A percentile compares a stretch with the other conserved stretches of the same genome.
These are phyloP conservation scores for Thinocorus orbignyianus DNA, from an alignment of 2,113 vertebrate genomes.

Conservation along the genomic window DNA sequence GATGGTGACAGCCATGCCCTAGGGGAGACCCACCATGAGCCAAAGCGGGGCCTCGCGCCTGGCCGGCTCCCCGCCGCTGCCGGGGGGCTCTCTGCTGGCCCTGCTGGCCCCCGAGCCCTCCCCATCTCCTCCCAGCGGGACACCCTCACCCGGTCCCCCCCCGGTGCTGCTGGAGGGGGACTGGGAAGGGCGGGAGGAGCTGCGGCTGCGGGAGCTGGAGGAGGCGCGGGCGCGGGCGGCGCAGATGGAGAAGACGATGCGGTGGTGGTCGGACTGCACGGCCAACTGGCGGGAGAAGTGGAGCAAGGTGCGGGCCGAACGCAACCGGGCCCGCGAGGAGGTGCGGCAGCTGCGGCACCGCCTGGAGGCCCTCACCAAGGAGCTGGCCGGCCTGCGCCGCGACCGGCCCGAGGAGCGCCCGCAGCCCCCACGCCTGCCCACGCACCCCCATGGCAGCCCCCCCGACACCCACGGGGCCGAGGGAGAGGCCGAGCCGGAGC, in stretches of 20 bases:
- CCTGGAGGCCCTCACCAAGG: conserved; percentile 90
- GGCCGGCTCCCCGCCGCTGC: conserved; percentile 71
- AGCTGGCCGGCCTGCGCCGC: conserved; percentile 85
- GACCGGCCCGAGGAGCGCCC: conserved; percentile 86
- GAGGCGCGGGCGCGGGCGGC: conserved; percentile 90
- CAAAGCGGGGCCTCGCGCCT: conserved; percentile 68
- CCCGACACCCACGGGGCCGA: fast-evolving
- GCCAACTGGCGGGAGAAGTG: conserved; percentile 99
- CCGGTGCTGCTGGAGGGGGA: conserved; percentile 79
- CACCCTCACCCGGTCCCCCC: conserved; percentile 85
- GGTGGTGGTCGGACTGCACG: conserved; percentile 98
- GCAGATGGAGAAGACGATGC: conserved; percentile 99
- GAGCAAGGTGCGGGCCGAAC: conserved; percentile 95
- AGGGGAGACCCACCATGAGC: conserved; percentile 67
- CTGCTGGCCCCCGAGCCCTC: conserved; percentile 85
- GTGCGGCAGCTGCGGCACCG: conserved; percentile 91
- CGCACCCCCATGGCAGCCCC: neutral
- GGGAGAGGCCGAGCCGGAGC: conserved; percentile 73
- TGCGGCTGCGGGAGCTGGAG: conserved; percentile 91
- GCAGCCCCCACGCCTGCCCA: conserved; percentile 72
- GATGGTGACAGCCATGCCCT: neutral
- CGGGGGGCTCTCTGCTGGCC: conserved; percentile 79
- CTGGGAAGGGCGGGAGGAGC: conserved; percentile 96
- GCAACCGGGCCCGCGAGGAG: conserved; percentile 92
- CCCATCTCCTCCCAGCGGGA: conserved; percentile 85